Evolutionary conservation across 2,888 invertebrate species (phyloP), one percentile per base, ranked within the genome.

Genomic region (Limnephilus lunatus): DNA sequence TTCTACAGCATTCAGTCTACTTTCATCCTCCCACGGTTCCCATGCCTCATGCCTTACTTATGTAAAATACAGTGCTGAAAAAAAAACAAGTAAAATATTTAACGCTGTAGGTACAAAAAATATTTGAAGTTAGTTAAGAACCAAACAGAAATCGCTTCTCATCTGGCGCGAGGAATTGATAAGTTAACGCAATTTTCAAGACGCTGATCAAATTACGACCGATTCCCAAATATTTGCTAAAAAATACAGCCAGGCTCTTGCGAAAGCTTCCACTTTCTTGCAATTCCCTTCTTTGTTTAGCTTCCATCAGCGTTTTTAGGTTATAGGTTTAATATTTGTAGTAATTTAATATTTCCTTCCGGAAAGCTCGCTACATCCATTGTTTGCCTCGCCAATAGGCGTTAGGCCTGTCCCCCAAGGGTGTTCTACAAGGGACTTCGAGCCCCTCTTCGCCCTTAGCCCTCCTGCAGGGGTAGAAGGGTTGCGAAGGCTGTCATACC

Each of bases 381-480:
- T 88, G 88, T 88, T 80, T 88, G 88, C 80, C 80, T 25, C 14
- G 25, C 32, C 68, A 88, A 68, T 68, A 80, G 39, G 88, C 35
- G 88, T 68, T 9, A 80, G 68, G 68, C 4, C 85, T 30, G 88
- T 48, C 48, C 32, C 35, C 68, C 32, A 25, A 25, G 88, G 80
- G 68, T 87, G 68, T 68, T 53, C 68, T 53, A 32, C 87, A 87
- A 87, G 88, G 68, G 25, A 32, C 32, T 39, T 88, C 32, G 88
- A 88, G 88, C 15, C 80, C 88, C 88, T 35, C 87, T 87, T 86
- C n/a, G 19, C 68, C 25, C 68, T 68, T 15, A 83, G 35, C 83
- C 68, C 83, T 83, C 82, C 82, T 7, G 39, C 39, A 44, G 44
- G 39, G 39, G 85, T 80, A 4, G 53, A 80, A 88, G 88, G 88